These are phyloP conservation scores for Nothocercus julius DNA, from an alignment of 2,113 vertebrate genomes.

Conservation along the genomic window DNA sequence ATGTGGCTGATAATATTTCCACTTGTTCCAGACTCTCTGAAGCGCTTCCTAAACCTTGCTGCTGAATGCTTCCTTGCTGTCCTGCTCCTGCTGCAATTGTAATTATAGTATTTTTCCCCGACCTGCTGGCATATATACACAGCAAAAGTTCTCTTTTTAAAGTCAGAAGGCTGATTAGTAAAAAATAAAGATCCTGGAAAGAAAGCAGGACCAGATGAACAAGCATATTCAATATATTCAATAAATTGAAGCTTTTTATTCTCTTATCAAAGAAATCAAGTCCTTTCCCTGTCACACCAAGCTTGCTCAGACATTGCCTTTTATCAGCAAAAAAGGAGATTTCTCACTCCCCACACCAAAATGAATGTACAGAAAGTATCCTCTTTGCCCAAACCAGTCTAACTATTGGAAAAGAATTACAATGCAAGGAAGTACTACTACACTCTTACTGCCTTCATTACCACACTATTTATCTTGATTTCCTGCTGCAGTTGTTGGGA, in stretches of 20 bases:
- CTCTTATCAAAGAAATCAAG: neutral
- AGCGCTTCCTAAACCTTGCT: neutral
- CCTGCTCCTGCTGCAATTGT: neutral
- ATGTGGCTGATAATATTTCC: neutral
- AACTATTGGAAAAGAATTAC: neutral
- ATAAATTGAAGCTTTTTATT: neutral
- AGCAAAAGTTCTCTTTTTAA: neutral
- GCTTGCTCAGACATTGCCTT: neutral
- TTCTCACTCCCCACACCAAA: neutral
- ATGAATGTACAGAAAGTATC: neutral
- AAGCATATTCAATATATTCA: neutral
- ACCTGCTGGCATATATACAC: neutral
- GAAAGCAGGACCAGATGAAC: neutral
- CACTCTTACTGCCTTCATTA: neutral
- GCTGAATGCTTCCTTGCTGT: neutral
- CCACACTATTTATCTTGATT: neutral
- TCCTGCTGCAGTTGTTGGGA: neutral
- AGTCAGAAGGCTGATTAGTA: neutral
- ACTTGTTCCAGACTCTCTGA: neutral
- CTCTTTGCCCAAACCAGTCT: neutral
- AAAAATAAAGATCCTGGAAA: neutral
- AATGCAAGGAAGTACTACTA: neutral
- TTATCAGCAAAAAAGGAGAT: neutral
- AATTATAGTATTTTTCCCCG: neutral
- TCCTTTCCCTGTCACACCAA: neutral